Conservation (phyloP, 2,113 vertebrate genomes). For the Passer domesticus region DNA sequence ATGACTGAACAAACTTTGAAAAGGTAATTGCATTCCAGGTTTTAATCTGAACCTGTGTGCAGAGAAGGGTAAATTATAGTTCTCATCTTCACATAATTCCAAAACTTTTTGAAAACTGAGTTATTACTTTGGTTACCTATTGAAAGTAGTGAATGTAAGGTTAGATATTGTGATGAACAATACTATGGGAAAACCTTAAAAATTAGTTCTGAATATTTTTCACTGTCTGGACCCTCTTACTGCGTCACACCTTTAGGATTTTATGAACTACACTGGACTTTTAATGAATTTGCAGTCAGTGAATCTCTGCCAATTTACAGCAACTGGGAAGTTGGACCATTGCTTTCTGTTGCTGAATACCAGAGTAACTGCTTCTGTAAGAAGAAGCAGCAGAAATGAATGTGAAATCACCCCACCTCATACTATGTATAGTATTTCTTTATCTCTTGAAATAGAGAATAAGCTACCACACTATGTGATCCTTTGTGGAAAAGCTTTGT, state of each 20-base stretch:
- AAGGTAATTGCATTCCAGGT: not conserved
- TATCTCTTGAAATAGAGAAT: slow-evolving; percentile 20
- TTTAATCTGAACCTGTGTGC: not conserved
- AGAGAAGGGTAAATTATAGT: not conserved
- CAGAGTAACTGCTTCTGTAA: not conserved
- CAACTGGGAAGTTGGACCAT: not conserved
- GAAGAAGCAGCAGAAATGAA: not conserved
- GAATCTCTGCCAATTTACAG: not conserved
- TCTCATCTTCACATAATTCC: not conserved
- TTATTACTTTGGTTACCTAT: not conserved
- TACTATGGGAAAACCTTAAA: not conserved
- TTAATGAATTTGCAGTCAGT: not conserved
- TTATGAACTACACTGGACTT: not conserved
- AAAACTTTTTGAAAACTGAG: not conserved
- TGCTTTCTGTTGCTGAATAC: not conserved
- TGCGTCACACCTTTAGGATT: not conserved
- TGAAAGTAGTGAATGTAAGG: not conserved
- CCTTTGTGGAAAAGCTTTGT: slow-evolving; percentile 33
- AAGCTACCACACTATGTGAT: not conserved
- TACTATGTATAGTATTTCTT: slow-evolving; percentile 6
- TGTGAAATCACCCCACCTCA: not conserved
- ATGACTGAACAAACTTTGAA: not conserved
- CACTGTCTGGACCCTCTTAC: not conserved
- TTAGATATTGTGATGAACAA: not conserved
- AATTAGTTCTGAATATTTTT: not conserved